Conservation (phyloP, 2,888 invertebrate species). For the Caenorhabditis becei region DNA sequence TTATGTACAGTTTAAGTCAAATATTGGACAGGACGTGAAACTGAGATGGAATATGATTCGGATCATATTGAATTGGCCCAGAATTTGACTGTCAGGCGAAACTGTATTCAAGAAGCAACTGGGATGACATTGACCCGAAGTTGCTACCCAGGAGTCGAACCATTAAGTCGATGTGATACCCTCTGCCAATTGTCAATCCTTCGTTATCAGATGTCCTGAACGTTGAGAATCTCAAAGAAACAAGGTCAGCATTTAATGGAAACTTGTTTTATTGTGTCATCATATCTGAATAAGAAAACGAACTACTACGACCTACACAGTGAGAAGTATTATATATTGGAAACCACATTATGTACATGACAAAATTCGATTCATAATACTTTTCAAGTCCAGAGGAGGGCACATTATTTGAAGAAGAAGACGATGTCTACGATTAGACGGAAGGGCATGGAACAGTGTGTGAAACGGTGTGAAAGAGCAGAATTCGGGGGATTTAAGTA, state of each 20-base stretch:
- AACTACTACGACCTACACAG: constrained; percentile 37
- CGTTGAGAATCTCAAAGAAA: too few species aligned
- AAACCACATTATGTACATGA: constrained; percentile 58
- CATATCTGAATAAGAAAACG: not conserved
- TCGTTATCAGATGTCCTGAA: too few species aligned
- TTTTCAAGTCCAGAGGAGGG: constrained; percentile 30
- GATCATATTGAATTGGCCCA: too few species aligned
- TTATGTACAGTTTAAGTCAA: constrained; percentile 48
- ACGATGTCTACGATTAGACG: not conserved
- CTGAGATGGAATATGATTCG: not conserved
- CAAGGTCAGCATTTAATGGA: not conserved
- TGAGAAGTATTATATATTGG: constrained; percentile 47
- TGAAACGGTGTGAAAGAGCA: constrained; percentile 45
- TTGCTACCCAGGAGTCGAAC: too few species aligned
- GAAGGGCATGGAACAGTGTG: constrained; percentile 13
- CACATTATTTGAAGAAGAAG: not conserved
- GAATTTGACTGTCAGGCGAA: too few species aligned
- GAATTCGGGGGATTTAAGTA: constrained; percentile 33
- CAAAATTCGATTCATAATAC: constrained; percentile 62
- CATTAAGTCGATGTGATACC: too few species aligned
- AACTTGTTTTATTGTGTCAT: constrained; percentile 34
- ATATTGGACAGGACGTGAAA: constrained; percentile 31
- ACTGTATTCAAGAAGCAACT: too few species aligned
- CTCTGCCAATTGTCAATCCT: too few species aligned
- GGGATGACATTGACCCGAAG: too few species aligned